Evolutionary conservation across 2,797 vertebrate species (phyloP), one percentile per base, ranked within the genome.

Genomic region (Siniperca scherzeri): DNA sequence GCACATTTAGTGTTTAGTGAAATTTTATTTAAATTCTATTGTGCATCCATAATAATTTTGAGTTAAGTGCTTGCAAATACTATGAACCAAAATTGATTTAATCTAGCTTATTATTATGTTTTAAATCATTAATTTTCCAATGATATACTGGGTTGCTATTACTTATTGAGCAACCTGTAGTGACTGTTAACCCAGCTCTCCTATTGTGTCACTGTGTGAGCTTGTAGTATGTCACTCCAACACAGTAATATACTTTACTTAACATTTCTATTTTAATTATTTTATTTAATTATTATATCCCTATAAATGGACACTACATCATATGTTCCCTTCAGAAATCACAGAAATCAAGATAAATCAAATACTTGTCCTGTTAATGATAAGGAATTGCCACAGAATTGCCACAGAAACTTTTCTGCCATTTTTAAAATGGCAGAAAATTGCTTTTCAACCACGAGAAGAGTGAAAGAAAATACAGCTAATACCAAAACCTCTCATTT

Each of bases 401-500:
- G 27, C 2, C 27, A 27, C 27, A 27, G 27, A 27, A 27, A 17
- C 9, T 8, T 25, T 46, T 46, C 13, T 19, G 12, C 3, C 14
- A 11, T 70, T 55, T 22, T 52, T 36, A 36, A 36, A 36, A 27
- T 27, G 27, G 27, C 27, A 27, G 27, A 27, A 27, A 27, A 27
- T 27, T 27, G 27, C 27, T 27, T 27, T 27, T 27, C 27, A 27
- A 27, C 21, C 16, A 57, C 52, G 22, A 42, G 21, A 65, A 55
- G 59, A 65, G 36, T 42, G 33, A 38, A 73, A 64, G 38, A 62
- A 70, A 70, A 70, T 10, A 30, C 25, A 76, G 10, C 38, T 22
- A 11, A 56, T 17, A 74, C 53, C 46, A 64, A 13, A 74, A 46
- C 10, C 38, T 50, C 40, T 60, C 17, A 11, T 60, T 53, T 60